These are phyloP conservation scores for Centroberyx gerrardi DNA, from an alignment of 2,797 vertebrate species.

Conservation along the genomic window DNA sequence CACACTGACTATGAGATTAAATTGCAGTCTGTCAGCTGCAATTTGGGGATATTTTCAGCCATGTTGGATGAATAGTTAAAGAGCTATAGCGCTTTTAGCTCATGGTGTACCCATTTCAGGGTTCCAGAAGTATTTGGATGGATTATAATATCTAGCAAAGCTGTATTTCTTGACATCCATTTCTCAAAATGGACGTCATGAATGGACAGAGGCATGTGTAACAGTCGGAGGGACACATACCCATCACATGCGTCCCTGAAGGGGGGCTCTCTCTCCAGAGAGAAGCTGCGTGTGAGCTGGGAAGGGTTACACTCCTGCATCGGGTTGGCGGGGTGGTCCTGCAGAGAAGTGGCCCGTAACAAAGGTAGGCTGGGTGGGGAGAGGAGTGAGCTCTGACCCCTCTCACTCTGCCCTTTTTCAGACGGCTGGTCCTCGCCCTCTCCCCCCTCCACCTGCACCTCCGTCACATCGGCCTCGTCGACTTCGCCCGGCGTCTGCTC, in stretches of 20 bases:
- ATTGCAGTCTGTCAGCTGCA: slow-evolving; percentile 51
- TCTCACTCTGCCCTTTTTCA: slow-evolving; percentile 56
- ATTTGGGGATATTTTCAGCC: slow-evolving; percentile 47
- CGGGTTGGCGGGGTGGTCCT: slow-evolving; percentile 80
- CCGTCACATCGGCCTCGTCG: slow-evolving; percentile 51
- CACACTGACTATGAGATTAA: slow-evolving; percentile 35
- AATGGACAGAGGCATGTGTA: not conserved
- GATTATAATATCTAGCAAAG: not conserved
- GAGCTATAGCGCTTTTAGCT: slow-evolving; percentile 6
- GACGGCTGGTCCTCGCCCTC: slow-evolving; percentile 61
- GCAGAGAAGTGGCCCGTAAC: slow-evolving; percentile 86
- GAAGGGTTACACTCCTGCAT: slow-evolving; percentile 55
- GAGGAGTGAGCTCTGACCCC: slow-evolving; percentile 61
- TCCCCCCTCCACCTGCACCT: slow-evolving; percentile 60
- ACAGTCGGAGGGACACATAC: slow-evolving; percentile 52
- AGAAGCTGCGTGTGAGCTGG: slow-evolving; percentile 81
- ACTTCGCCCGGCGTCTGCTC: slow-evolving; percentile 51
- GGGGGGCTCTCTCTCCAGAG: slow-evolving; percentile 80
- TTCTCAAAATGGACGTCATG: not conserved
- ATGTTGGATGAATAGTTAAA: slow-evolving; percentile 34
- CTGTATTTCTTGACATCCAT: not conserved
- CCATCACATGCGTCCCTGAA: slow-evolving; percentile 70
- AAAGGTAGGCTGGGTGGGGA: slow-evolving; percentile 80
- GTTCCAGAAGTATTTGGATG: not conserved
- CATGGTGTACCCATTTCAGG: not conserved